Evolutionary conservation across 2,888 invertebrate species (phyloP), one percentile per base, ranked within the genome.

Genomic region (Ischnura elegans): DNA sequence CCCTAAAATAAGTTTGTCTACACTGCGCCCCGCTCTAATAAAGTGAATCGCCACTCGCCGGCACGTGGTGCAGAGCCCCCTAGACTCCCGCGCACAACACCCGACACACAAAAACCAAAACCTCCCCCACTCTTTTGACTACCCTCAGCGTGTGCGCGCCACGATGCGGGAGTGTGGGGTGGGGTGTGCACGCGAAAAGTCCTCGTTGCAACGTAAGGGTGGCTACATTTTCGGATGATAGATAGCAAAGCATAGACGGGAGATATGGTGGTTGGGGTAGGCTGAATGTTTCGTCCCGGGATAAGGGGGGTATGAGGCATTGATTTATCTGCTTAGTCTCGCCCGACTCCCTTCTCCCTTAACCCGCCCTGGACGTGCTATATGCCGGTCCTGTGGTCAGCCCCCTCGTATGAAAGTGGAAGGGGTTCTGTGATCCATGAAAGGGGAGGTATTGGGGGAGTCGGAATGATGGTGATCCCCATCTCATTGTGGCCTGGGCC

Each of bases 1-100:
- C 90, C 61, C 90, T 90, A 90, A 90, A 90, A 90, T 90, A 90
- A 90, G 90, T 90, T 90, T 90, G 90, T 90, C 90, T 90, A 90
- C 90, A 90, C 66, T 90, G 90, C 25, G 19, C 76, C 76, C 2
- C 51, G 13, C 87, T 55, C 90, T 90, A 90, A 90, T 90, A 90
- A 90, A 90, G 90, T 66, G 90, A 87, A 21, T 90, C 47, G 61
- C 90, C 61, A 10, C 61, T 55, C 61, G 61, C n/a, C 61, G 90
- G 43, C 90, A 66, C 90, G 90, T 90, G 90, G 61, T 90, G 61
- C 42, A n/a, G n/a, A n/a, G 55, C 42, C 61, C 90, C 21, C 86
- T n/a, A 2, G 86, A 6, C 45, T 76, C 76, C 76, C 76, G 36
- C 76, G 51, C 51, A 51, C 51, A n/a, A n/a, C n/a, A 76, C 76